Percentiles rank a stretch among this genome's conserved stretches.
phyloP scores from a whole-genome alignment of 35 echinoderm and acorn worm genomes.

The Ophioderma brevispina region DNA sequence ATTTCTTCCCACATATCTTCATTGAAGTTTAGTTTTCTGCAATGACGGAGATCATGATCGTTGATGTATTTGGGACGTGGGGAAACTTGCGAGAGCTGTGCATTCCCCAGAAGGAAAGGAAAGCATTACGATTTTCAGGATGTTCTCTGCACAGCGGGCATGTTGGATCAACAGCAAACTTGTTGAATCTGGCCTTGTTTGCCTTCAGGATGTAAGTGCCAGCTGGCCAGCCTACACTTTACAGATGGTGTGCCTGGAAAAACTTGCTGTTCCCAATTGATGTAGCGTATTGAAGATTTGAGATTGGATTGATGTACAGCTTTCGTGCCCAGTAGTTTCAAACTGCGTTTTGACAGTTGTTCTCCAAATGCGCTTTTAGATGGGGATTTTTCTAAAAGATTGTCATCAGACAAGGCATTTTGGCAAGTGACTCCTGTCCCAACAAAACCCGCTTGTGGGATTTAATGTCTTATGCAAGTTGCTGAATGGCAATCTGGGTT shows the following conservation, averaged over 20 bases:
- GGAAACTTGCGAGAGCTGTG: background rate
- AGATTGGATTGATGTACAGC: too few relatives aligned
- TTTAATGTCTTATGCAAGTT: background rate
- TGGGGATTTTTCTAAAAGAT: background rate
- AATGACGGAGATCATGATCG: background rate
- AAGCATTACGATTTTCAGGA: background rate
- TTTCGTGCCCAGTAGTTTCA: background rate
- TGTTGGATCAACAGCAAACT: background rate
- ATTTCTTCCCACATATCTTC: background rate
- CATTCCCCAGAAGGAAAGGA: background rate
- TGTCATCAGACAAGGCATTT: background rate
- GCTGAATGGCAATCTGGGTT: background rate
- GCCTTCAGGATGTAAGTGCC: too few relatives aligned
- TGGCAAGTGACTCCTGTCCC: background rate
- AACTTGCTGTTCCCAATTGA: background rate
- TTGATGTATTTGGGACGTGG: background rate
- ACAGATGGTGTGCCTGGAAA: background rate
- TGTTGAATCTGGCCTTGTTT: background rate
- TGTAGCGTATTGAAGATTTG: background rate
- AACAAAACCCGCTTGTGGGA: background rate
- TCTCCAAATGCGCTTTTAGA: background rate
- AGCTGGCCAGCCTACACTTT: too few relatives aligned
- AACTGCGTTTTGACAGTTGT: background rate
- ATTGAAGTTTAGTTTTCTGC: background rate
- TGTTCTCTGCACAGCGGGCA: background rate